These are phyloP conservation scores for Trachelus stipa DNA, from an alignment of 2,888 invertebrate genomes.

Conservation along the genomic window DNA sequence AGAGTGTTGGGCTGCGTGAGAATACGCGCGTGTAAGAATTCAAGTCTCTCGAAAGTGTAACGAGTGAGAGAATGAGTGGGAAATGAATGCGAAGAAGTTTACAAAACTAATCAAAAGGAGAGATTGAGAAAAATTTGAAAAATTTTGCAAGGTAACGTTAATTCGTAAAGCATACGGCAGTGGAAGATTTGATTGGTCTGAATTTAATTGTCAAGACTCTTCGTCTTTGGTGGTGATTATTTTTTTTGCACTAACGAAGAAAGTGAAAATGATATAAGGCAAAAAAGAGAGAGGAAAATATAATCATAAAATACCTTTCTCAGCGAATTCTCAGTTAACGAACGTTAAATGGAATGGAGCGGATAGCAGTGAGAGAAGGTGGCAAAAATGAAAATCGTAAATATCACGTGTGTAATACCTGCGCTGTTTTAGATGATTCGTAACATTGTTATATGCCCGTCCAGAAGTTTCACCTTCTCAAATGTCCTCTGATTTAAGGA, in stretches of 20 bases:
- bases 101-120: background rate
- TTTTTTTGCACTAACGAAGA: background rate
- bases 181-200: background rate
- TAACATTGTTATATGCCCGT: conserved; percentile 1
- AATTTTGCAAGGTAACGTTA: background rate
- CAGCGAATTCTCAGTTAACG: background rate
- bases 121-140: background rate
- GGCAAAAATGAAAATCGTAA: background rate
- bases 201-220: background rate
- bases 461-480: background rate
- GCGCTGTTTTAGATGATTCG: background rate
- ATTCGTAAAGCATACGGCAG: background rate
- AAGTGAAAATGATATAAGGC: background rate
- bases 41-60: background rate
- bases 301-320: background rate
- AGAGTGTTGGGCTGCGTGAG: background rate
- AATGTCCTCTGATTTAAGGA: background rate
- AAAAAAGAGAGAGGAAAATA: background rate
- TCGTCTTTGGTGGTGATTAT: background rate
- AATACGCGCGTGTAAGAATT: background rate
- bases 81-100: background rate
- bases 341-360: background rate
- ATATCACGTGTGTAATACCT: background rate
- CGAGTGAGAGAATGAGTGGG: background rate
- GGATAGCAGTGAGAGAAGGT: background rate